phyloP scores from a whole-genome alignment of 2,797 vertebrate species.

The Clarias platycephalus region DNA sequence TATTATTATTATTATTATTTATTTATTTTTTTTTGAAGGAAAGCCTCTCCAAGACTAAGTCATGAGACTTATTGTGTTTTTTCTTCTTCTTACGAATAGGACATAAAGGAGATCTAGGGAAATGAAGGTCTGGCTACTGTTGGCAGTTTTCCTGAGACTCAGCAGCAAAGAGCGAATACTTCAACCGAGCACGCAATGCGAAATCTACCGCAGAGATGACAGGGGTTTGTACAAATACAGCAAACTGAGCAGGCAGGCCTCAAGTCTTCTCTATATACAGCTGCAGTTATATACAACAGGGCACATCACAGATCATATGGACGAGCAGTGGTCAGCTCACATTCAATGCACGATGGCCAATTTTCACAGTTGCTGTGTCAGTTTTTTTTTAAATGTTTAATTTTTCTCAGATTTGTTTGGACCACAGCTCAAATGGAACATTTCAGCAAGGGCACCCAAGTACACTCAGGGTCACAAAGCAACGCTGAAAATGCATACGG shows the following conservation, averaged over 20 bases:
- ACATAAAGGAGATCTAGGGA: not conserved
- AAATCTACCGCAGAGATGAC: slow-evolving; percentile 47
- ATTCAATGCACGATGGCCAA: slow-evolving; percentile 55
- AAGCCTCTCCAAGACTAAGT: not conserved
- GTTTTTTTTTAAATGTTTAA: not conserved
- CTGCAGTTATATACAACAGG: slow-evolving; percentile 64
- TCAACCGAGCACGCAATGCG: slow-evolving; percentile 41
- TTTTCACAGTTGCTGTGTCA: slow-evolving; percentile 50
- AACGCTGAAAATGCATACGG: slow-evolving; percentile 68
- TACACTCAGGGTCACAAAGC: slow-evolving; percentile 52
- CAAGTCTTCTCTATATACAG: slow-evolving; percentile 51
- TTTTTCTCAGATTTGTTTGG: slow-evolving; percentile 32
- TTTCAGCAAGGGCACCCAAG: slow-evolving; percentile 9
- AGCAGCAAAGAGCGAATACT: slow-evolving; percentile 53
- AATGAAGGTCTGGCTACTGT: slow-evolving; percentile 50
- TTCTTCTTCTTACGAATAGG: not conserved
- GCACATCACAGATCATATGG: slow-evolving; percentile 55
- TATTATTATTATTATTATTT: no score
- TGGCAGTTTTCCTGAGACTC: slow-evolving; percentile 69
- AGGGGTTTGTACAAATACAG: slow-evolving; percentile 44
- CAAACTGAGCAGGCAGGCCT: slow-evolving; percentile 27
- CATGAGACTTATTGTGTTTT: not conserved
- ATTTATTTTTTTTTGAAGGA: no score
- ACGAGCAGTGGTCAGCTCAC: slow-evolving; percentile 51
- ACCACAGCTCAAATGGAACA: slow-evolving; percentile 11